These are phyloP conservation scores for Neodontobutis hainanensis DNA, from an alignment of 2,113 vertebrate species.

Conservation along the genomic window DNA sequence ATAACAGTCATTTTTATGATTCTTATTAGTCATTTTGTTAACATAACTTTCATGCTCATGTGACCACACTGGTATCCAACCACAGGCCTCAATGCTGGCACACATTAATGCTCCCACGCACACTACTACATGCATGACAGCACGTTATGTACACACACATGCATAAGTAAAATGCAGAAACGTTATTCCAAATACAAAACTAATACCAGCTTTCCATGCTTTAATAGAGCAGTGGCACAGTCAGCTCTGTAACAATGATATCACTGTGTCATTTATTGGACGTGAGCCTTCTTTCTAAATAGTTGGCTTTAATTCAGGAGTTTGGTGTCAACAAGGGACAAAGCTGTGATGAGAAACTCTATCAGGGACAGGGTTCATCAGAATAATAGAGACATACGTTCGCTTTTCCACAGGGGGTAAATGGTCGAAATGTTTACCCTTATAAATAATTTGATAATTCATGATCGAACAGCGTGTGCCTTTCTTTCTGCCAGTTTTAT, in stretches of 20 bases:
- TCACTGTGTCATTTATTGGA: constrained; percentile 45
- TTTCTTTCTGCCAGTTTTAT: too few species aligned
- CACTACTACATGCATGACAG: constrained; percentile 2
- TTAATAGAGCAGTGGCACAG: constrained; percentile 1
- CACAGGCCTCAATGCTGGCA: constrained; percentile 14
- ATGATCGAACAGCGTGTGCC: background rate
- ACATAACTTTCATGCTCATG: constrained; percentile 41
- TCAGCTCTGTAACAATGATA: constrained; percentile 58
- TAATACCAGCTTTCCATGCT: background rate
- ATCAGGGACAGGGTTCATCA: constrained; percentile 75
- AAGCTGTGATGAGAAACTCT: constrained; percentile 73
- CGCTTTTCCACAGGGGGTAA: constrained; percentile 32
- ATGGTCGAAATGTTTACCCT: constrained; percentile 17
- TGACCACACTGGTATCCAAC: constrained; percentile 32
- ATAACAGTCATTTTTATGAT: constrained; percentile 14
- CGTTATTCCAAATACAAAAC: background rate
- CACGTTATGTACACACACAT: background rate
- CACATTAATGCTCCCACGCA: constrained; percentile 12
- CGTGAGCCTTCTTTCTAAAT: constrained; percentile 52
- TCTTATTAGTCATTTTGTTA: background rate
- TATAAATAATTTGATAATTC: constrained; percentile 20
- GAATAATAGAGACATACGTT: constrained; percentile 61
- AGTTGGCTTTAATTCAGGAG: constrained; percentile 53
- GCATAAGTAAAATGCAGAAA: background rate
- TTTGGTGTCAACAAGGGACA: constrained; percentile 69